Conservation (phyloP, 2,113 vertebrate species). For the Xiphophorus couchianus region DNA sequence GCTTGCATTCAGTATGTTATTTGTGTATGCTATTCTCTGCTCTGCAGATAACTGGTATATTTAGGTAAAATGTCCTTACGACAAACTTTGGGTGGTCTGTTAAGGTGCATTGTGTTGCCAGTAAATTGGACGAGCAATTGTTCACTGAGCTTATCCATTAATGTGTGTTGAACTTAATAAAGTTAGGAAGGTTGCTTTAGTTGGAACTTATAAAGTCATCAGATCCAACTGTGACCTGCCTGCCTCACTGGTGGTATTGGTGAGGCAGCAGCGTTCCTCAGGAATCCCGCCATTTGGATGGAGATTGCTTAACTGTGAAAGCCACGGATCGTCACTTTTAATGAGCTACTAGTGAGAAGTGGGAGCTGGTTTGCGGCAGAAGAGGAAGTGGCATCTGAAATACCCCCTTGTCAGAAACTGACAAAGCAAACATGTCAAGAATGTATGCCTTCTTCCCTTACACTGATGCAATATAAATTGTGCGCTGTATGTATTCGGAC, state of each 20-base stretch:
- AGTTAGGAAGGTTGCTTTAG: not conserved
- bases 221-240: too few species aligned
- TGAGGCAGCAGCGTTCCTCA: too few species aligned
- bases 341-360: not conserved
- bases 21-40: not conserved
- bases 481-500: not conserved
- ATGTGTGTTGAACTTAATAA: too few species aligned
- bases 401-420: not conserved
- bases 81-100: not conserved
- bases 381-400: conserved; percentile 16
- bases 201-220: not conserved
- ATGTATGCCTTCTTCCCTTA: not conserved
- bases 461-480: not conserved
- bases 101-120: not conserved
- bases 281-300: too few species aligned
- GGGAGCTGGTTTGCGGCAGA: conserved; percentile 4
- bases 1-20: not conserved
- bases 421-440: conserved; percentile 22
- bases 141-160: not conserved
- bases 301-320: too few species aligned
- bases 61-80: too few species aligned
- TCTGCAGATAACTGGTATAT: too few species aligned
- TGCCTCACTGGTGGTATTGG: too few species aligned
- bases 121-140: not conserved
- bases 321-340: too few species aligned